Evolutionary conservation across 2,888 invertebrate genomes (phyloP).

Genomic region (Hyalella azteca): DNA sequence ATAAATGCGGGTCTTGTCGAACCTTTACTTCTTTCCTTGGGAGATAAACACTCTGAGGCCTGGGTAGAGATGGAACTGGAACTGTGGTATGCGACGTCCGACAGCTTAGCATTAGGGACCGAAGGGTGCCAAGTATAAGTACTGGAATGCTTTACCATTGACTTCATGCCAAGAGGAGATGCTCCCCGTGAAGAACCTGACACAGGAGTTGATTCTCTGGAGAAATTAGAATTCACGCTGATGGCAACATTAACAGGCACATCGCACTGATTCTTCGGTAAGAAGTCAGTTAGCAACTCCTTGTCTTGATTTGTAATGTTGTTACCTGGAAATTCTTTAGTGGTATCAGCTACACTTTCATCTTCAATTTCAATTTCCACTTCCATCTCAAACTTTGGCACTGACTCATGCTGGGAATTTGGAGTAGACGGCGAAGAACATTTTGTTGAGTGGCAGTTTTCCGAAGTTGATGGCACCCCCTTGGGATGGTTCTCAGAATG

Average conservation of each 20-base stretch:
- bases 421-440: not conserved
- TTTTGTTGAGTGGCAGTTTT: too few species aligned
- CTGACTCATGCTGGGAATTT: not conserved
- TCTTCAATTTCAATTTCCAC: not conserved
- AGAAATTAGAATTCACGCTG: too few species aligned
- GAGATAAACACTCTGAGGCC: not conserved
- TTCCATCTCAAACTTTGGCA: not conserved
- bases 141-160: not conserved
- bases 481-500: too few species aligned
- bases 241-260: too few species aligned
- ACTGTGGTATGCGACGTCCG: not conserved
- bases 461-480: too few species aligned
- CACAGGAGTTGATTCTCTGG: not conserved
- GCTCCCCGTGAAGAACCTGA: not conserved
- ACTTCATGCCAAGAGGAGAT: not conserved
- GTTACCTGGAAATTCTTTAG: too few species aligned
- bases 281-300: too few species aligned
- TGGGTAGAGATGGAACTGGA: constrained; percentile 10
- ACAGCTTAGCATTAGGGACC: not conserved
- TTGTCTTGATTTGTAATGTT: too few species aligned
- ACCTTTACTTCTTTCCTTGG: not conserved
- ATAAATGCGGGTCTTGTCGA: constrained; percentile 1
- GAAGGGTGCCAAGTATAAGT: constrained; percentile 13
- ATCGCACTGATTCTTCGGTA: too few species aligned
- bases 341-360: not conserved